A percentile compares a stretch with the other conserved stretches of the same genome.
Conservation (phyloP, 2,888 invertebrate genomes). For the Mayetiola destructor region DNA sequence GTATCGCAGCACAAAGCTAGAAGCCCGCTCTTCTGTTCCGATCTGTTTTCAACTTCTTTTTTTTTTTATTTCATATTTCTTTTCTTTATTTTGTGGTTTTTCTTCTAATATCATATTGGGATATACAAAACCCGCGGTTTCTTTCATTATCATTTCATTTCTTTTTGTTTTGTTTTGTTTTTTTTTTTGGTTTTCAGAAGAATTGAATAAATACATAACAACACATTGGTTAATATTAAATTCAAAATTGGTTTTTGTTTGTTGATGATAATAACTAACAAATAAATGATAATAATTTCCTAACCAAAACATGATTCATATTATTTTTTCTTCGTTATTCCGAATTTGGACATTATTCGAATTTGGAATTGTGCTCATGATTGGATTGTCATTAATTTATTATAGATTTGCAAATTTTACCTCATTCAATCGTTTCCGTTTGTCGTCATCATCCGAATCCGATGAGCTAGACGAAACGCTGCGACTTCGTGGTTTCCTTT, state of each 20-base stretch:
- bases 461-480: too few species aligned
- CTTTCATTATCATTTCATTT: too few species aligned
- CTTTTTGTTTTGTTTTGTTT: too few species aligned
- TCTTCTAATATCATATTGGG: background rate
- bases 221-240: conserved; percentile 11
- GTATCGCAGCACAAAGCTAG: too few species aligned
- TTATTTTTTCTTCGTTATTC: too few species aligned
- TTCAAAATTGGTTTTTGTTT: background rate
- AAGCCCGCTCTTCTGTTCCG: background rate
- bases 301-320: too few species aligned
- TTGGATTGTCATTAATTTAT: too few species aligned
- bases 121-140: too few species aligned
- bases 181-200: background rate
- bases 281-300: background rate
- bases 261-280: background rate
- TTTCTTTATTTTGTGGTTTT: background rate
- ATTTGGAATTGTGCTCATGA: too few species aligned
- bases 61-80: background rate
- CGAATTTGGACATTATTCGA: too few species aligned
- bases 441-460: background rate
- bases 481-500: too few species aligned
- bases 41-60: background rate
- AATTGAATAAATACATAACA: conserved; percentile 13
- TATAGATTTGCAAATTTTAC: background rate
- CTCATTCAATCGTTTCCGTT: background rate